A percentile compares a stretch with the other conserved stretches of the same genome.
phyloP scores from a whole-genome alignment of 2,888 invertebrate species.

The Choreutis nemorana region DNA sequence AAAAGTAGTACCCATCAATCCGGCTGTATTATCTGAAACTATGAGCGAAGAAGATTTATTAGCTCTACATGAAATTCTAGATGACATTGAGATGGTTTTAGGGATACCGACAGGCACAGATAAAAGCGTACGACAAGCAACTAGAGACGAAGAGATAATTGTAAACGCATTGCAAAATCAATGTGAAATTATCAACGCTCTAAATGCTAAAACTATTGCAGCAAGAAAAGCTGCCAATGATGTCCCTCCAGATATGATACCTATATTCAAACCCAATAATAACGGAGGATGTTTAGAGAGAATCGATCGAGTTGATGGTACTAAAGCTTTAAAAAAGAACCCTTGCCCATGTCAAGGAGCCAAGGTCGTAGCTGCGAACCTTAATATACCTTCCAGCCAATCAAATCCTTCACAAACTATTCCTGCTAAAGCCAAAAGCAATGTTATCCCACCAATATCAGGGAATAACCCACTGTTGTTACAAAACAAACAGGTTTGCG shows the following conservation, averaged over 20 bases:
- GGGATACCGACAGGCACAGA: conserved; percentile 1
- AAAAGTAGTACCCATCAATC: no score
- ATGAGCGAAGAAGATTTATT: no score
- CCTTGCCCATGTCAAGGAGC: no score
- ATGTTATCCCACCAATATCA: conserved; percentile 1
- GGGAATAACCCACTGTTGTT: no score
- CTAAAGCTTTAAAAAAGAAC: no score
- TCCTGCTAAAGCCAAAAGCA: neutral
- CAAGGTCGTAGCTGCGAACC: conserved; percentile 1
- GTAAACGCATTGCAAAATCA: no score
- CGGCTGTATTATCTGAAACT: no score
- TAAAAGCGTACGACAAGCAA: neutral
- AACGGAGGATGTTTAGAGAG: neutral
- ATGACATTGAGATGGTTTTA: no score
- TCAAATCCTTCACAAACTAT: no score
- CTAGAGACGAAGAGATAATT: conserved; percentile 4
- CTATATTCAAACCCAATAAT: conserved; percentile 12
- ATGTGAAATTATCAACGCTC: no score
- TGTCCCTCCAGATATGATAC: conserved; percentile 12
- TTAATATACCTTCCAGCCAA: neutral
- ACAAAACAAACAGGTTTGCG: no score
- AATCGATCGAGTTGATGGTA: conserved; percentile 1
- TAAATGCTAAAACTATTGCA: conserved; percentile 1
- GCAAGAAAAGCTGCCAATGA: conserved; percentile 6
- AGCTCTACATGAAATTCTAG: no score